A percentile compares a stretch with the other conserved stretches of the same genome.
phyloP scores from a whole-genome alignment of 1,140 invertebrate species.

The Laupala kohalensis region DNA sequence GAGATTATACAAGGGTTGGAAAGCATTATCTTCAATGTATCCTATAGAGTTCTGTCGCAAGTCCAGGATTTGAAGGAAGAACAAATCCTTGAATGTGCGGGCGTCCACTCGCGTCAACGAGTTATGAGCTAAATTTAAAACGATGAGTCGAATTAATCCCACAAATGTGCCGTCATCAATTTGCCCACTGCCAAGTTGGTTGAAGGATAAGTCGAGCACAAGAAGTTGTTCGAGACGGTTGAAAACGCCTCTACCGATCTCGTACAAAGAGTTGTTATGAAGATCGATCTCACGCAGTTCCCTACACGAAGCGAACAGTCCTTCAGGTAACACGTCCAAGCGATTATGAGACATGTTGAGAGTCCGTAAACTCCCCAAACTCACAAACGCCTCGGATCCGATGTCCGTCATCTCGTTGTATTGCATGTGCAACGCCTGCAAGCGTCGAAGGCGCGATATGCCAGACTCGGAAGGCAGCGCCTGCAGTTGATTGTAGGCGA shows the following conservation, averaged over 20 bases:
- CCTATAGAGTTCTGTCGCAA: conserved; percentile 76
- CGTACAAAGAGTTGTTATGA: conserved; percentile 64
- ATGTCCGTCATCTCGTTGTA: conserved; percentile 73
- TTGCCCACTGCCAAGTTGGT: conserved; percentile 68
- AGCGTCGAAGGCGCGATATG: conserved; percentile 50
- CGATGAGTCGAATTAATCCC: conserved; percentile 67
- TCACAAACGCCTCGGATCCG: conserved; percentile 58
- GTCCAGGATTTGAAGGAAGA: conserved; percentile 74
- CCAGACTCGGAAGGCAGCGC: conserved; percentile 55
- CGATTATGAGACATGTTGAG: conserved; percentile 76
- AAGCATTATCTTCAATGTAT: conserved; percentile 74
- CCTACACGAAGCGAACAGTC: conserved; percentile 58
- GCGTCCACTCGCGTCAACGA: conserved; percentile 65
- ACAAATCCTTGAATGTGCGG: conserved; percentile 74
- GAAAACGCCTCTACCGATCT: conserved; percentile 67
- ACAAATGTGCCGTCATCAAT: conserved; percentile 70
- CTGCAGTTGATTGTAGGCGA: conserved; percentile 64
- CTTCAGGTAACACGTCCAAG: conserved; percentile 59
- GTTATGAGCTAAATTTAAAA: conserved; percentile 76
- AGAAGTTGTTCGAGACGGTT: conserved; percentile 68
- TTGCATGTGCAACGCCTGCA: conserved; percentile 64
- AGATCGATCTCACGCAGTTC: conserved; percentile 72
- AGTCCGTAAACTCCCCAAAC: conserved; percentile 56
- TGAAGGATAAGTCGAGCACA: conserved; percentile 73
- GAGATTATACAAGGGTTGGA: conserved; percentile 71